Evolutionary conservation across 2,113 vertebrate genomes (phyloP), one percentile per base, ranked within the genome.

Genomic region (Vidua macroura): DNA sequence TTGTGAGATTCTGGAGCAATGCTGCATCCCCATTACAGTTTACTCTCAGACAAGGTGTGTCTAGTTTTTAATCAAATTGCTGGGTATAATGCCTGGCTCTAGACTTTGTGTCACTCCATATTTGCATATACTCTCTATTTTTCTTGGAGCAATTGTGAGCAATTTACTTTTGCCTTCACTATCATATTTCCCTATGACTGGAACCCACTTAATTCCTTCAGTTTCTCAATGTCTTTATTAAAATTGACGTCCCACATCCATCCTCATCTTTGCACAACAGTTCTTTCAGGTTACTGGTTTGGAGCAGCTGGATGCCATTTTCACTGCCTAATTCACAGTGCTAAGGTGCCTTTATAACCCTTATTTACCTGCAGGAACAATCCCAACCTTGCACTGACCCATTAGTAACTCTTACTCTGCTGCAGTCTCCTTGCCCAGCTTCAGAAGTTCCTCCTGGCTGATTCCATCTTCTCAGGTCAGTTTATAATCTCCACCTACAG

Each of bases 91-190:
- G 53, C 55, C 58, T 82, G 44, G 35, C 66, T 84, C 30, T 67
- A 89, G 81, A 78, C 77, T 89, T 84, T 48, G 33, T 74, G 56
- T 72, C 49, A 51, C 66, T 89, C 52, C 37, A 21, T 21, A 8
- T 82, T 96, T 94, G 74, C 78, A 56, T 84, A 76, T 15, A 15
- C 43, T 92, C 37, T 59, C 23, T 52, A 12, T 89, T 91, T 91
- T 79, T 64, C 79, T 84, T 85, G 35, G 9, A 56, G 52, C 30
- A 1, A 48, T 70, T 89, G 19, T 64, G 41, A 93, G 53, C 28
- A 79, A 64, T 68, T 83, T 93, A 62, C 15, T 90, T 96, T 68
- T 94, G 66, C 74, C 17, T 68, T 82, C 67, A 30, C 59, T 90
- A 13, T 56, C 6, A 0, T 70, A 70, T 92, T 96, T 84, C 69